phyloP scores from a whole-genome alignment of 2,888 invertebrate species.

The Leucozona laternaria region DNA sequence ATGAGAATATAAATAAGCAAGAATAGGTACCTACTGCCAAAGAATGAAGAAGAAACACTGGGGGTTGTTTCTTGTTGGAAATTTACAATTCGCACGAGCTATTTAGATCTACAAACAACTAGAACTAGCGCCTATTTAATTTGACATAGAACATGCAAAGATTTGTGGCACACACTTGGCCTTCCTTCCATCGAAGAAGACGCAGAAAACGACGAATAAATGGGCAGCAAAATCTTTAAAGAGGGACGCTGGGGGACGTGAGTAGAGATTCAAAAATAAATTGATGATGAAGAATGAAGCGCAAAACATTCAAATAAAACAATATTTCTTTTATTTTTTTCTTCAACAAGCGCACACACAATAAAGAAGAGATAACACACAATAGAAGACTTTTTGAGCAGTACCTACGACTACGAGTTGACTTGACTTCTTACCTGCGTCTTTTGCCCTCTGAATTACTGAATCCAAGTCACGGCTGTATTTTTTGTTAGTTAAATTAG shows the following conservation, averaged over 20 bases:
- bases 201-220: background rate
- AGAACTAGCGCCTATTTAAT: constrained; percentile 44
- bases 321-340: constrained; percentile 38
- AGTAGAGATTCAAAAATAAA: constrained; percentile 67
- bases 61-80: constrained; percentile 50
- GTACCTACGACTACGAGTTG: background rate
- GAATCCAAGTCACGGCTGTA: constrained; percentile 96
- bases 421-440: constrained; percentile 88
- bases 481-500: constrained; percentile 97
- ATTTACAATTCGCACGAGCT: constrained; percentile 29
- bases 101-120: constrained; percentile 52
- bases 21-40: constrained; percentile 2
- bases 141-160: constrained; percentile 64
- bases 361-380: constrained; percentile 26
- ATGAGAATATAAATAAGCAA: background rate
- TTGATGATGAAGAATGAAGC: constrained; percentile 55
- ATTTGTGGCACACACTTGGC: constrained; percentile 72
- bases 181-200: constrained; percentile 44
- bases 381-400: background rate
- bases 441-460: constrained; percentile 95
- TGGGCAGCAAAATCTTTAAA: constrained; percentile 39
- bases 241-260: background rate
- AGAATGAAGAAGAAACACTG: constrained; percentile 12
- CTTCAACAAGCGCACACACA: constrained; percentile 17
- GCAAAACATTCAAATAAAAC: constrained; percentile 40